phyloP scores from a whole-genome alignment of 2,113 vertebrate genomes.

The Cyanoramphus novaezelandiae region DNA sequence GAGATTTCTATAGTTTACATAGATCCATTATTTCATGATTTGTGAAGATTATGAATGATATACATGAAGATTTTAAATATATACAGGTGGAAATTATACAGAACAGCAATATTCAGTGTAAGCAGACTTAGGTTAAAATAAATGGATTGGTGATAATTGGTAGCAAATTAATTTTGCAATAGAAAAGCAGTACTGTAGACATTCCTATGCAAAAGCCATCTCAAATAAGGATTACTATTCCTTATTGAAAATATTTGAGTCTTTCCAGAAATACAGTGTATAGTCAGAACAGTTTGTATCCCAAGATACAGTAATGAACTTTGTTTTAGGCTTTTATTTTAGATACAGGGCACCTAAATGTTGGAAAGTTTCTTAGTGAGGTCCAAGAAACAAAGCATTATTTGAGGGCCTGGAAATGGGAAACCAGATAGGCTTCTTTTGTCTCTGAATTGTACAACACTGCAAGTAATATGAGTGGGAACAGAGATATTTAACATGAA shows the following conservation, averaged over 20 bases:
- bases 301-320: not conserved
- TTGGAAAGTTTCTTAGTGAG: not conserved
- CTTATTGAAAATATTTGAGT: not conserved
- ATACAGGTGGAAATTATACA: not conserved
- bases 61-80: not conserved
- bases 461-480: not conserved
- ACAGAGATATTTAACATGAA: not conserved
- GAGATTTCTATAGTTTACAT: not conserved
- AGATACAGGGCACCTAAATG: not conserved
- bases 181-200: not conserved
- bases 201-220: not conserved
- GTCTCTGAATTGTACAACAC: not conserved
- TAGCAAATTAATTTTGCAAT: not conserved
- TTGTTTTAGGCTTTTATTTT: not conserved
- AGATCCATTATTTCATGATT: not conserved
- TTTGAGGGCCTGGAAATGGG: not conserved
- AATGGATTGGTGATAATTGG: not conserved
- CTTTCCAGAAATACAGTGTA: not conserved
- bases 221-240: not conserved
- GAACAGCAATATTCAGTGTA: not conserved
- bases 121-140: not conserved
- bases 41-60: not conserved
- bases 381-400: not conserved
- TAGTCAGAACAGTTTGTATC: not conserved
- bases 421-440: not conserved